Base-by-base conservation (phyloP, 2,888 invertebrate genomes). In the Diarsia brunnea region DNA sequence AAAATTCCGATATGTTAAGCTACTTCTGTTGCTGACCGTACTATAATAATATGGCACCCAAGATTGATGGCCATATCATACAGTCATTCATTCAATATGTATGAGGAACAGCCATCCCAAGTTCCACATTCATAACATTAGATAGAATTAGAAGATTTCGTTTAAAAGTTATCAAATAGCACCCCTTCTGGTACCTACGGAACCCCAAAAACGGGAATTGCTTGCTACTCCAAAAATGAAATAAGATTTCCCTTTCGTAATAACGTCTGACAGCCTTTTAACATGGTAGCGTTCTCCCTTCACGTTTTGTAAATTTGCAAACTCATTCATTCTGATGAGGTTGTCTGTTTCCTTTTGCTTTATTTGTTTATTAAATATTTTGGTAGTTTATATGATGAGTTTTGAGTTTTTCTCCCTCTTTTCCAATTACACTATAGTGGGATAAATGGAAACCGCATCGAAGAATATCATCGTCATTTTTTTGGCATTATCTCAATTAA, bases 311-410 rank as follows among this genome's bases (percentile, higher is more conserved):
- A 24, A 69, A 66, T 75, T 60, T 73, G 84, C 82, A 58, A 75
- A 61, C 69, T 84, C 84, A 84, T 74, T 70, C 58, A 19, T 12
- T 66, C 12, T 84, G 65, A 84, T 81, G 66, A 84, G 55, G 24
- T 74, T 67, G 64, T 68, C 66, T 27, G 19, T 14, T 47, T 58
- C 65, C 24, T 74, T 73, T 72, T 66, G 16, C 27, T 71, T 80
- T 45, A 45, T 73, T 67, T 68, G 11, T 53, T 60, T 43, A 63
- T n/a, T n/a, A n/a, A n/a, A n/a, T 12, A 58, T 60, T 73, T 69
- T 69, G 1, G 12, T 55, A 27, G 24, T 67, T 43, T 7, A 43
- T n/a, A 27, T 53, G 8, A 53, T 12, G 12, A 60, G 8, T 14
- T 27, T 10, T 4, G 12, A 60, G 8, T 14, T 27, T 16, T 21